phyloP scores from a whole-genome alignment of 2,888 invertebrate species.

The Diaphora mendica region DNA sequence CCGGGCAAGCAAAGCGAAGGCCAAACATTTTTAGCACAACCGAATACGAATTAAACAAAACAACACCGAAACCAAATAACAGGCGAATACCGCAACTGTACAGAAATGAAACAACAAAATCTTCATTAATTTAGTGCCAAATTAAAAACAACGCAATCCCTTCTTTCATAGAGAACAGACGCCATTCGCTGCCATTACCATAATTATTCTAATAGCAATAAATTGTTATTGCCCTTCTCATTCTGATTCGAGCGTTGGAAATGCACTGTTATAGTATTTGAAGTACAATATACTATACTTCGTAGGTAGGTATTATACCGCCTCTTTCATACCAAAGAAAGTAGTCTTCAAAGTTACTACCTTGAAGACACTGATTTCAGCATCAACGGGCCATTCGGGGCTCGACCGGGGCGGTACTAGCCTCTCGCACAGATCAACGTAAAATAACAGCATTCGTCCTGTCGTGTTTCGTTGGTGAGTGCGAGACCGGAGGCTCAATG shows the following conservation, averaged over 20 bases:
- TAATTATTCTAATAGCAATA: conserved; percentile 76
- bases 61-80: conserved; percentile 51
- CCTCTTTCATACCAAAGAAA: background rate
- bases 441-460: too few relatives aligned
- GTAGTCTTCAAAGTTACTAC: too few relatives aligned
- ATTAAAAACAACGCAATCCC: conserved; percentile 77
- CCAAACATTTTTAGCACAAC: conserved; percentile 19
- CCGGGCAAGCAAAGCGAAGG: conserved; percentile 13
- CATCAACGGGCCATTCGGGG: too few relatives aligned
- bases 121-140: conserved; percentile 75
- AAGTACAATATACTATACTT: conserved; percentile 17
- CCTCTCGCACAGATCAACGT: too few relatives aligned
- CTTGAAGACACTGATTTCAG: too few relatives aligned
- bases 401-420: too few relatives aligned
- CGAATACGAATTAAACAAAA: conserved; percentile 33
- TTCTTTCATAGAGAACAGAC: conserved; percentile 33
- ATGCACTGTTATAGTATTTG: conserved; percentile 36
- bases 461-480: too few relatives aligned
- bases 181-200: conserved; percentile 65
- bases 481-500: too few relatives aligned
- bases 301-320: background rate
- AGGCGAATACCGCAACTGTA: conserved; percentile 51
- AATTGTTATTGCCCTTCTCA: conserved; percentile 69
- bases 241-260: conserved; percentile 44
- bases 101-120: conserved; percentile 68